Conservation (phyloP, 2,113 vertebrate species). For the Pseudopipra pipra region DNA sequence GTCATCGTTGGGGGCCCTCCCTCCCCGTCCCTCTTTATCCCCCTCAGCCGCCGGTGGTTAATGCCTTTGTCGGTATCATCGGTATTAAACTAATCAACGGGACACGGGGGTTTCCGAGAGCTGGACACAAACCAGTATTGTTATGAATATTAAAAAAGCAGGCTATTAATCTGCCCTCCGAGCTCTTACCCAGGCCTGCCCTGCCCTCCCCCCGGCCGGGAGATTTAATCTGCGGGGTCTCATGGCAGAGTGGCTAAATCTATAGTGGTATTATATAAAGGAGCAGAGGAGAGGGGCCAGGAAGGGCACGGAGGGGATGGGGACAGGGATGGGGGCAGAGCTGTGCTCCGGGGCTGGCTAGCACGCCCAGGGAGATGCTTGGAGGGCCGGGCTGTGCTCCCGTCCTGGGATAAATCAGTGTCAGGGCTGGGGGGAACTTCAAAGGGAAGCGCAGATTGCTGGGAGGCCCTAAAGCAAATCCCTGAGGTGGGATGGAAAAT, state of each 20-base stretch:
- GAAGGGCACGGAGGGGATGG: neutral
- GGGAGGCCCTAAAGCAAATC: neutral
- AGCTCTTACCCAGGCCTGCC: constrained; percentile 18
- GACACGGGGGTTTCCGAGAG: constrained; percentile 45
- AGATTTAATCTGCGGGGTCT: constrained; percentile 70
- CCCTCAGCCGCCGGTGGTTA: neutral
- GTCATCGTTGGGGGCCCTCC: neutral
- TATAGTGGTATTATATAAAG: constrained; percentile 62
- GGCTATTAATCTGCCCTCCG: constrained; percentile 59
- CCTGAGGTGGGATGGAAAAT: neutral
- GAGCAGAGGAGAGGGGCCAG: constrained; percentile 18
- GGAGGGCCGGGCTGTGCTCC: neutral
- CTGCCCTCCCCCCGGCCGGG: neutral
- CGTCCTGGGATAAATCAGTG: neutral
- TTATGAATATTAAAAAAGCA: constrained; percentile 67
- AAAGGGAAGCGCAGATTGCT: neutral
- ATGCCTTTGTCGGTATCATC: constrained; percentile 47
- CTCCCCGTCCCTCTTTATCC: neutral
- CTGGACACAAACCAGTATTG: constrained; percentile 49
- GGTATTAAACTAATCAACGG: constrained; percentile 67
- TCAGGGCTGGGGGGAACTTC: neutral
- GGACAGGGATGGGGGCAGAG: neutral
- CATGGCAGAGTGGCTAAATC: constrained; percentile 67
- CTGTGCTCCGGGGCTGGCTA: rapidly evolving
- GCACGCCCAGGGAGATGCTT: neutral